phyloP scores from a whole-genome alignment of 2,888 invertebrate genomes.

The Aplocera efformata region DNA sequence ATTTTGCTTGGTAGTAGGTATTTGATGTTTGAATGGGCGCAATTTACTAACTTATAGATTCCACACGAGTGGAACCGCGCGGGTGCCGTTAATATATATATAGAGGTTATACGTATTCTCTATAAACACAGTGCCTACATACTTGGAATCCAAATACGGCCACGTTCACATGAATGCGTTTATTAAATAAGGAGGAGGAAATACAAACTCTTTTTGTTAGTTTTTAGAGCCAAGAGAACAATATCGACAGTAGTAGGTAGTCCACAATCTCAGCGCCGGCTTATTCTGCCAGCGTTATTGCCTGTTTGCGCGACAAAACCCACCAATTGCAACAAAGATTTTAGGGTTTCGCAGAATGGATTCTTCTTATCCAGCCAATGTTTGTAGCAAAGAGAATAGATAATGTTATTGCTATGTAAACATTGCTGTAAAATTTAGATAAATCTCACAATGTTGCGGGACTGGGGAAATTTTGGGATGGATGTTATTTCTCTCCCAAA shows the following conservation, averaged over 20 bases:
- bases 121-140: too few relatives aligned
- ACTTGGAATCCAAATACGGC: background rate
- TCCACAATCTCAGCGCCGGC: conserved; percentile 44
- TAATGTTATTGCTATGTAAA: conserved; percentile 48
- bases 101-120: too few relatives aligned
- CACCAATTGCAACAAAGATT: conserved; percentile 54
- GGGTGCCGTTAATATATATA: too few relatives aligned
- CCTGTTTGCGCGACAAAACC: conserved; percentile 53
- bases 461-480: conserved; percentile 30
- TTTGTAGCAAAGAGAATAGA: conserved; percentile 45
- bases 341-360: conserved; percentile 54
- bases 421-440: conserved; percentile 45
- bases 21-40: too few relatives aligned
- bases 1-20: too few relatives aligned
- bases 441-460: conserved; percentile 41
- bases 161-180: conserved; percentile 17
- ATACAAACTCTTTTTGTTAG: conserved; percentile 15
- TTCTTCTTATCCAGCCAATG: conserved; percentile 52
- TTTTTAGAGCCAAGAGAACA: conserved; percentile 35
- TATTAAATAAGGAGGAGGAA: conserved; percentile 27
- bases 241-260: conserved; percentile 45
- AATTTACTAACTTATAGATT: too few relatives aligned
- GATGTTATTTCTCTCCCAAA: conserved; percentile 21
- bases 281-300: conserved; percentile 53
- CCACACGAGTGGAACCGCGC: too few relatives aligned